Percentiles rank a stretch among this genome's conserved stretches.
Conservation (phyloP, 2,888 invertebrate genomes). For the Amblyjoppa fuscipennis region DNA sequence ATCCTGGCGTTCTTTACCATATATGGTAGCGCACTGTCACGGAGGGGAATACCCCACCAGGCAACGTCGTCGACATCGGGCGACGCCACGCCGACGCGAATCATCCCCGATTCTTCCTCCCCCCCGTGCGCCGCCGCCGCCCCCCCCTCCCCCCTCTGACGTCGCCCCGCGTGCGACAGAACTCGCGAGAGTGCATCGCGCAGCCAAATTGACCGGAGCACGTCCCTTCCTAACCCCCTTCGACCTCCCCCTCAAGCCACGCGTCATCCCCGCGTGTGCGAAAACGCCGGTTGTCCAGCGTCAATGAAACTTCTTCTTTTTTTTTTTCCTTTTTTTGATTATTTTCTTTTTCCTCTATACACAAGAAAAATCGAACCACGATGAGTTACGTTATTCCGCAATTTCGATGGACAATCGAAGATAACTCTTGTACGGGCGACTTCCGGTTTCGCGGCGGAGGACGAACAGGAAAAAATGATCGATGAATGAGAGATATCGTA, state of each 20-base stretch:
- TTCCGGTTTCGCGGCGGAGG: neutral
- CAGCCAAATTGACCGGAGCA: constrained; percentile 52
- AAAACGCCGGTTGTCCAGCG: constrained; percentile 51
- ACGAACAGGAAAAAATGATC: neutral
- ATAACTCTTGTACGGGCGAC: neutral
- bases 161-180: neutral
- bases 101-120: constrained; percentile 60
- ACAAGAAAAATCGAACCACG: neutral
- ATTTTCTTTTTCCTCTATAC: neutral
- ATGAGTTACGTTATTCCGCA: neutral
- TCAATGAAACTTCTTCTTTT: constrained; percentile 55
- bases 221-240: constrained; percentile 1
- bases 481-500: neutral
- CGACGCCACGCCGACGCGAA: constrained; percentile 45
- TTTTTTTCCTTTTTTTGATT: neutral
- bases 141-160: constrained; percentile 33
- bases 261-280: constrained; percentile 21
- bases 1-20: constrained; percentile 91
- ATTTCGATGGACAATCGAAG: neutral
- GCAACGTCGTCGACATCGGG: constrained; percentile 49
- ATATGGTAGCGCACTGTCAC: constrained; percentile 91
- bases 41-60: constrained; percentile 85
- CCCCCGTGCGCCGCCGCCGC: constrained; percentile 42
- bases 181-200: constrained; percentile 68
- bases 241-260: constrained; percentile 20